These are phyloP conservation scores for Heteromyza rotundicornis DNA, from an alignment of 2,888 invertebrate genomes.

Conservation along the genomic window DNA sequence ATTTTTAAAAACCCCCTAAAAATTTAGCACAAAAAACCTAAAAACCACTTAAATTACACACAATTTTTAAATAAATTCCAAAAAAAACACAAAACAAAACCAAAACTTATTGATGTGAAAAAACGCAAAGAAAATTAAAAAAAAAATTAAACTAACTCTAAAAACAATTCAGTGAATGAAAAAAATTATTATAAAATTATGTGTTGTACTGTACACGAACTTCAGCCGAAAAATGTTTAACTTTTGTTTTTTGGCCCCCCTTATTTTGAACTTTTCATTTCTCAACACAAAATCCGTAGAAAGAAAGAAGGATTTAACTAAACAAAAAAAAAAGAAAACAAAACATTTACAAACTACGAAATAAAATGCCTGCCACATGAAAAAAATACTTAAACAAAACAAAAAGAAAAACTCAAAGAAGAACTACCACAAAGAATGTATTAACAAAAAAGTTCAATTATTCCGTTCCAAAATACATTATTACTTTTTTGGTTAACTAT, in stretches of 20 bases:
- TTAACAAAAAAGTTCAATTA: constrained; percentile 42
- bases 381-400: constrained; percentile 24
- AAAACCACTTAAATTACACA: constrained; percentile 29
- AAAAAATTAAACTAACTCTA: constrained; percentile 27
- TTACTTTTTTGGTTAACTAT: neutral
- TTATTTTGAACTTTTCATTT: constrained; percentile 29
- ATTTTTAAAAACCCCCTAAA: constrained; percentile 48
- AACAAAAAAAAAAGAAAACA: constrained; percentile 23
- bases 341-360: constrained; percentile 54
- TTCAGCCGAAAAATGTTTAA: constrained; percentile 17
- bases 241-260: constrained; percentile 21
- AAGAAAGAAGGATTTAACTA: too few relatives aligned
- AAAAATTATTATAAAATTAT: constrained; percentile 32
- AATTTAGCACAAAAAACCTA: constrained; percentile 46
- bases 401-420: constrained; percentile 21
- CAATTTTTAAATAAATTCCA: constrained; percentile 22
- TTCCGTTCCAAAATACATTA: constrained; percentile 38
- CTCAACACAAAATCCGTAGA: constrained; percentile 5
- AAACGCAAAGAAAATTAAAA: constrained; percentile 27
- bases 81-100: too few relatives aligned
- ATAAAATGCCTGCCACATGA: constrained; percentile 58
- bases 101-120: constrained; percentile 43
- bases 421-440: constrained; percentile 38
- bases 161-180: constrained; percentile 25
- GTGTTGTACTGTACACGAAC: constrained; percentile 26